Conservation (phyloP, 1,140 invertebrate genomes). For the Acyrthosiphon pisum region DNA sequence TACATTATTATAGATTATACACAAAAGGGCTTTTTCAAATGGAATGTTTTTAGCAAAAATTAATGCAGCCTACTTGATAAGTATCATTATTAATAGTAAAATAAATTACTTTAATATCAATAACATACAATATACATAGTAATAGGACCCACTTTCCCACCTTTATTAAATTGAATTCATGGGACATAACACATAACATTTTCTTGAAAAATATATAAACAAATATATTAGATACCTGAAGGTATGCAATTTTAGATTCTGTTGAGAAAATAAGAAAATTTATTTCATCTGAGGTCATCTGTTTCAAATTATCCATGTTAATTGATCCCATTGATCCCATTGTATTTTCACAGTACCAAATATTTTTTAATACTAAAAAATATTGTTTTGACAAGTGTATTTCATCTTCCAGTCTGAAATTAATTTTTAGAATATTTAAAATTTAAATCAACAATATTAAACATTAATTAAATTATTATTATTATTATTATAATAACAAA, state of each 20-base stretch:
- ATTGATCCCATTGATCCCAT: neutral
- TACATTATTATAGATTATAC: too few species aligned
- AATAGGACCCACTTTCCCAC: too few species aligned
- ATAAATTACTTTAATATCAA: too few species aligned
- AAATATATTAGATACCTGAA: conserved; percentile 11
- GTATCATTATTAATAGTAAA: too few species aligned
- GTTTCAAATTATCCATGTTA: neutral
- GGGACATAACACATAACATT: too few species aligned
- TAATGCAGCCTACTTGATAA: too few species aligned
- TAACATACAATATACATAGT: too few species aligned
- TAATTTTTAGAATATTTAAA: neutral
- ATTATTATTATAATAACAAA: too few species aligned
- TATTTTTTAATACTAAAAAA: conserved; percentile 20
- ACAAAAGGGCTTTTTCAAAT: too few species aligned
- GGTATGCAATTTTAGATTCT: conserved; percentile 26
- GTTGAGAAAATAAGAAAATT: neutral
- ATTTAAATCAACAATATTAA: neutral
- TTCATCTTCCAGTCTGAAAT: conserved; percentile 23
- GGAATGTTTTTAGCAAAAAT: too few species aligned
- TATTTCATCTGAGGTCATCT: conserved; percentile 1
- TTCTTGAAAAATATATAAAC: neutral
- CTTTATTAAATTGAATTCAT: too few species aligned
- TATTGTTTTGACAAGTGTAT: neutral
- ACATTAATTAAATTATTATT: neutral
- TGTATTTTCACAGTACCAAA: neutral